Evolutionary conservation across 2,797 vertebrate species (phyloP), one percentile per base, ranked within the genome.

Genomic region (Aeoliscus strigatus): DNA sequence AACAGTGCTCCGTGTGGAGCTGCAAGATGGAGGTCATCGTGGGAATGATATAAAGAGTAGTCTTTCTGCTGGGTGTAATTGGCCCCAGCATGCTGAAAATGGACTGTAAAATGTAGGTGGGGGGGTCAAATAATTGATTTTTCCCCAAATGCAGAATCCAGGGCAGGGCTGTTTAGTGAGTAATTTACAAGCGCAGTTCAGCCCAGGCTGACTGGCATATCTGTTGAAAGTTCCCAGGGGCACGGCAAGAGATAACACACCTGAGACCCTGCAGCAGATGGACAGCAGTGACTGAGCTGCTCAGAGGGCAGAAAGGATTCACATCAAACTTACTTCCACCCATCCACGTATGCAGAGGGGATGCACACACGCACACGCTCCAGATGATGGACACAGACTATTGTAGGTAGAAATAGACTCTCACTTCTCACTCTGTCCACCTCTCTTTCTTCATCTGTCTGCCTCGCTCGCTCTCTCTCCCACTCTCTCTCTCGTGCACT

Each of bases 61-160:
- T 82, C 85, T 86, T 84, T 86, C 77, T 85, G 80, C 75, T 68
- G 79, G 79, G 57, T 84, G 84, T 88, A 87, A 87, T 87, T 87
- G 83, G 82, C 84, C 86, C 75, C 81, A 87, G 84, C 81, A 77
- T 86, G 85, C 83, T 83, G 79, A 80, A 87, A 88, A 88, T 87
- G 81, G 75, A 71, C 86, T 89, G 87, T 89, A 86, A 85, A 87
- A 88, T 84, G 85, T 83, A 80, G 74, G 66, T 75, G 60, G 80
- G 82, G 78, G 80, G 82, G 82, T 83, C 80, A 80, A 81, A 84
- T 88, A 88, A 88, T 89, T 88, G 85, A 89, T 90, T 90, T 86
- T 81, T 69, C 75, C 69, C 69, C 72, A 29, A 85, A 87, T 81
- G 80, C 73, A 80, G 79, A 80, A 84, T 83, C 78, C 84, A 80